Evolutionary conservation across 2,113 vertebrate genomes (phyloP).

Genomic region (Canis aureus): DNA sequence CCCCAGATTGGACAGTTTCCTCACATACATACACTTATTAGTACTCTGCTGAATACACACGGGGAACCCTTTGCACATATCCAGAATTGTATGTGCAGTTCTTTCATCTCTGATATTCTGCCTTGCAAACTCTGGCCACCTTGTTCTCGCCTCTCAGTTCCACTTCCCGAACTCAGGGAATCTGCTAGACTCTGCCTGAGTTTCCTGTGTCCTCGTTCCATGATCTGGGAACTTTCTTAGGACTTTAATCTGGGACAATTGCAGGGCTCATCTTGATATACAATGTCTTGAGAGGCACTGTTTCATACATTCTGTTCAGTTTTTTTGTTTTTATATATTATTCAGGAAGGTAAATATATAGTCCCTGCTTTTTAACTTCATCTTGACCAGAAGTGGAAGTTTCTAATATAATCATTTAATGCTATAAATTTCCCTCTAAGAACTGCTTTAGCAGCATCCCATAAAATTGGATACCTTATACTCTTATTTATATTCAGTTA

Average conservation of each 20-base stretch:
- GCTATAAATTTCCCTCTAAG: no score
- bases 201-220: background rate
- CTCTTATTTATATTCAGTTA: background rate
- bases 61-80: background rate
- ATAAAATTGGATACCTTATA: background rate
- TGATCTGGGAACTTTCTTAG: background rate
- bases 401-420: background rate
- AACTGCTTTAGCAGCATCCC: background rate
- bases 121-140: background rate
- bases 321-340: background rate
- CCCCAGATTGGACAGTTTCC: background rate
- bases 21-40: background rate
- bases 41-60: background rate
- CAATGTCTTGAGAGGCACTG: background rate
- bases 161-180: background rate
- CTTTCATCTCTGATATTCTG: background rate
- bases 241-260: background rate
- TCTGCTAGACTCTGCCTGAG: background rate
- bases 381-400: background rate
- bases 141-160: background rate
- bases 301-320: background rate
- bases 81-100: background rate
- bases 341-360: background rate
- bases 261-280: background rate
- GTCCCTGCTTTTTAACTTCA: background rate